Conservation (phyloP, 2,113 vertebrate genomes). For the Cryptomyrus ogoouensis region DNA sequence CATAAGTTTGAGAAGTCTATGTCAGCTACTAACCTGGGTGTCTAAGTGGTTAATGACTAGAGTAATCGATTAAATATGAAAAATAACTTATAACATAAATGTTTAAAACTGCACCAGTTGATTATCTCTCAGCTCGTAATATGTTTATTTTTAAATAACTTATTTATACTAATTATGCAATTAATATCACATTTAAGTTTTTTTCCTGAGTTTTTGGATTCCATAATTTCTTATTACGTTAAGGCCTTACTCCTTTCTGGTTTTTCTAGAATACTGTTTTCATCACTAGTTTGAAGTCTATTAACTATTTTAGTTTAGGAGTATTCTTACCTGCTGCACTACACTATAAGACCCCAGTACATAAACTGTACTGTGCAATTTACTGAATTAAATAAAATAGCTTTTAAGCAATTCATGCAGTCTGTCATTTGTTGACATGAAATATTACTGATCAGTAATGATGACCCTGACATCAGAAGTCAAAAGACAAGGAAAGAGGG, state of each 20-base stretch:
- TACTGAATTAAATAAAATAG: not conserved
- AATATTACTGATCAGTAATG: not conserved
- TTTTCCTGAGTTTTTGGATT: not conserved
- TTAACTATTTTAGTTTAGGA: not conserved
- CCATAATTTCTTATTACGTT: not conserved
- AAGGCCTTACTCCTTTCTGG: not conserved
- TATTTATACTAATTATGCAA: not conserved
- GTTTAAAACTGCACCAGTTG: not conserved
- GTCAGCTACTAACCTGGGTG: not conserved
- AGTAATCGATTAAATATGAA: constrained; percentile 1
- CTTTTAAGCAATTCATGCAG: not conserved
- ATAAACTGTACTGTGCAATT: not conserved
- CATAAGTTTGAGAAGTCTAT: not conserved
- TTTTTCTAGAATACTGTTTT: not conserved
- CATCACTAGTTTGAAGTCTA: not conserved
- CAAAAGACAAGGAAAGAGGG: not conserved
- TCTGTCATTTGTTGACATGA: not conserved
- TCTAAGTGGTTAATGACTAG: not conserved
- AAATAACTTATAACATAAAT: not conserved
- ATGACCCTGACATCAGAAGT: not conserved
- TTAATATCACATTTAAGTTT: not conserved
- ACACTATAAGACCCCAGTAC: not conserved
- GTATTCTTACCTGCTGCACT: not conserved
- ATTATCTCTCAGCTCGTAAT: not conserved
- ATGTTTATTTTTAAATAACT: not conserved